Evolutionary conservation across 2,888 invertebrate genomes (phyloP), one percentile per base, ranked within the genome.

Genomic region (Lamproptera curius): DNA sequence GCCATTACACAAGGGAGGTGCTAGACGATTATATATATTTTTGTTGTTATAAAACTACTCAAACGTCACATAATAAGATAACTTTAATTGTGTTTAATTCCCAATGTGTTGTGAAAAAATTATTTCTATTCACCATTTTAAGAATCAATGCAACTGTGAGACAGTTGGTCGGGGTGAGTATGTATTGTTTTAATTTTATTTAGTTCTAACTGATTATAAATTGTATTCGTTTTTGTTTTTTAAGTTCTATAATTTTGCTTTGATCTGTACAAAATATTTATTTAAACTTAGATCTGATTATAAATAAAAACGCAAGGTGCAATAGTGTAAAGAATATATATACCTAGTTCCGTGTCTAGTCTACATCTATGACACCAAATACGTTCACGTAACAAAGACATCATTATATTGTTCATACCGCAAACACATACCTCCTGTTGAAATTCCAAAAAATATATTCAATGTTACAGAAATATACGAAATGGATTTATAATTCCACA

Each of bases 181-280:
- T 72, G 77, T 76, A 73, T 71, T 73, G 75, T 76, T 74, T 70
- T 76, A 76, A 75, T 73, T 65, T 64, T 67, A 68, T 53, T 58
- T 77, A 77, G 78, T 74, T 73, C 70, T 73, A 75, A 78, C 53
- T 70, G 62, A 63, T n/a, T n/a, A n/a, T 73, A 71, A 81, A 82
- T 73, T 68, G 71, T 61, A 70, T 77, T 81, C 67, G 73, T 76
- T 77, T 74, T 67, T n/a, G n/a, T n/a, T n/a, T 67, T 70, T 62
- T 82, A 83, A 81, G 86, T 80, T 75, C 72, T 68, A 65, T 87
- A 76, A 85, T 87, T 87, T 87, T 87, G 87, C 87, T 87, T 87
- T 87, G 87, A 85, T 84, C 72, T 82, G 83, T 84, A 72, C 65
- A 68, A 74, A 79, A 69, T 69, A 64, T 73, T 71, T 75, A 67